Evolutionary conservation across 1,140 invertebrate genomes (phyloP).

Genomic region (Drosophila willistoni): DNA sequence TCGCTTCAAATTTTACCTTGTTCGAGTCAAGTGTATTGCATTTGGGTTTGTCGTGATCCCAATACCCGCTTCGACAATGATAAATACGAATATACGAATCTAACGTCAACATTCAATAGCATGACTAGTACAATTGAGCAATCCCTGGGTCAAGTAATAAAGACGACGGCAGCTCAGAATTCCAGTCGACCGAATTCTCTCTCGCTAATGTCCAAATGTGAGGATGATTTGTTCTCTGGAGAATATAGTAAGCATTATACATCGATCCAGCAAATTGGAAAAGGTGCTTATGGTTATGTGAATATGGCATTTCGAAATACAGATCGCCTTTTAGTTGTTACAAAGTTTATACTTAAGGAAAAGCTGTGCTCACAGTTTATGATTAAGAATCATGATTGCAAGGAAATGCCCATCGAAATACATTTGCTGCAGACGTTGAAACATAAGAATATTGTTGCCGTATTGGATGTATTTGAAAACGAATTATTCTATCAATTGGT

Average conservation of each 20-base stretch:
- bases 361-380: conserved; percentile 89
- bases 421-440: conserved; percentile 86
- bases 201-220: conserved; percentile 84
- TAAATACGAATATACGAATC: conserved; percentile 65
- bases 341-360: conserved; percentile 89
- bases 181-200: conserved; percentile 84
- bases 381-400: conserved; percentile 85
- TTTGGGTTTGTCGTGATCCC: conserved; percentile 85
- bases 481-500: conserved; percentile 90
- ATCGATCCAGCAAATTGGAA: conserved; percentile 89
- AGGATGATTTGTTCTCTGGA: conserved; percentile 84
- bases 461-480: conserved; percentile 90
- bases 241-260: conserved; percentile 87
- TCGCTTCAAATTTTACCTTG: conserved; percentile 62
- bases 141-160: conserved; percentile 80
- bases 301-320: conserved; percentile 87
- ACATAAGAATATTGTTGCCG: conserved; percentile 89
- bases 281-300: conserved; percentile 91
- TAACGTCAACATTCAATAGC: conserved; percentile 84
- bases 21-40: conserved; percentile 83
- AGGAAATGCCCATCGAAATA: conserved; percentile 88
- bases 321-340: conserved; percentile 87
- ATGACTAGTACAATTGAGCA: conserved; percentile 83
- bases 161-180: conserved; percentile 66
- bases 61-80: conserved; percentile 78